Base-by-base conservation (phyloP, 1,140 invertebrate species). In the Neotoxoptera formosana region DNA sequence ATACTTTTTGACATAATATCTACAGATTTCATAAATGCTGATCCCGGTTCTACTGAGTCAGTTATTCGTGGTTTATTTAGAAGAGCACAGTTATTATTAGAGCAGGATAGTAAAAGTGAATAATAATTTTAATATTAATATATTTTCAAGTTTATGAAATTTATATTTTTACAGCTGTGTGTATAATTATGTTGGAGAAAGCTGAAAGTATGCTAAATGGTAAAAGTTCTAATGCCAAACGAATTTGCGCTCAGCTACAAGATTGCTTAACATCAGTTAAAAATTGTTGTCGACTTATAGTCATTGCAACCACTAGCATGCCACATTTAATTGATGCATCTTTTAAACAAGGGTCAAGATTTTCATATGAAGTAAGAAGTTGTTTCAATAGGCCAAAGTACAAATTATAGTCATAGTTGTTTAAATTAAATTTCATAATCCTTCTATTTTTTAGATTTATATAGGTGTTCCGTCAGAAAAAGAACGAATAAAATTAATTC, bases 401-500 rank as follows among this genome's bases (percentile, higher is more conserved):
- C 25, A 76, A 47, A 34, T 41, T 41, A 41, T 41, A 41, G 1
- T 41, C 41, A 4, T 41, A 41, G 14, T 83, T 25, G 41, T 81
- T 53, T 90, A n/a, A 30, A 41, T 47, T 76, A 53, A 17, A n/a
- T 76, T 51, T 76, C n/a, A 76, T 30, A 67, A 34, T 45, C 36
- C 25, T 60, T 93, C 17, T 86, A 92, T 20, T 91, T 95, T 97
- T 60, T 96, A 97, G 95, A 97, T 97, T 94, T 95, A 96, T 91
- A 97, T 98, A 94, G 96, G 97, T 94, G 95, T 97, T 51, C 97
- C 97, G 11, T 97, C 96, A n/a, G 94, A 97, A 93, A 94, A 94
- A 30, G 97, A 97, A 94, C 95, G 97, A 84, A 94, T 95, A 91
- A 96, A 97, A 95, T 96, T 94, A 94, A 94, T 94, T 93, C 93